phyloP scores from a whole-genome alignment of 2,797 vertebrate species.

The Trachops cirrhosus region DNA sequence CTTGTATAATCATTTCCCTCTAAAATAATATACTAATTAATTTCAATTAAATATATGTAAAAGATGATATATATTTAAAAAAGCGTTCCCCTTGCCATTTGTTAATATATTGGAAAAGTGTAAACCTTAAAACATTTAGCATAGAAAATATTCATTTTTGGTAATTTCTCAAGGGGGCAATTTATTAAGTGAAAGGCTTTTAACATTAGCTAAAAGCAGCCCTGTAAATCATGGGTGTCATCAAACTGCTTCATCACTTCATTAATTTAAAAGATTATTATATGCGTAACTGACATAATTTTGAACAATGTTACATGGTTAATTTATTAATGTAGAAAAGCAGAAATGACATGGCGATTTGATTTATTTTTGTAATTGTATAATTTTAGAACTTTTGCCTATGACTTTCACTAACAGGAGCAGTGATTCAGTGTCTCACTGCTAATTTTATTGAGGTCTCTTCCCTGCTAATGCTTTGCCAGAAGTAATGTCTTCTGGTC shows the following conservation, averaged over 20 bases:
- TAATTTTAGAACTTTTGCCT: slow-evolving; percentile 86
- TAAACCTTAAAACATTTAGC: slow-evolving; percentile 90
- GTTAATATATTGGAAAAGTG: slow-evolving; percentile 89
- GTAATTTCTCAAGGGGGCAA: slow-evolving; percentile 89
- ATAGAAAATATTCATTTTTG: slow-evolving; percentile 92
- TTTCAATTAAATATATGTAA: slow-evolving; percentile 90
- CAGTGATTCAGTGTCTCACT: slow-evolving; percentile 78
- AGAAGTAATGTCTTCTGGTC: slow-evolving; percentile 56
- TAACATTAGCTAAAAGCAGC: slow-evolving; percentile 93
- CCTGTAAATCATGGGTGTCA: slow-evolving; percentile 91
- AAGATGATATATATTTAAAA: slow-evolving; percentile 88
- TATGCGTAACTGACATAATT: slow-evolving; percentile 92
- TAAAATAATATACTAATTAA: slow-evolving; percentile 86
- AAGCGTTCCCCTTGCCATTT: slow-evolving; percentile 83
- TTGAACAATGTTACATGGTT: slow-evolving; percentile 93
- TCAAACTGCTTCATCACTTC: slow-evolving; percentile 92
- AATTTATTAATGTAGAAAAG: slow-evolving; percentile 90
- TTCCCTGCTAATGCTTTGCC: slow-evolving; percentile 68
- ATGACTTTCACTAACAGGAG: slow-evolving; percentile 83
- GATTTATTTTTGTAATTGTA: slow-evolving; percentile 89
- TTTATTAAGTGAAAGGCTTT: slow-evolving; percentile 91
- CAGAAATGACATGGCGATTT: slow-evolving; percentile 84
- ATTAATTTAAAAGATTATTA: slow-evolving; percentile 96
- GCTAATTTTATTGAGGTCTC: slow-evolving; percentile 72
- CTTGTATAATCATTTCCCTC: slow-evolving; percentile 81